These are phyloP conservation scores for Homalodisca vitripennis DNA, from an alignment of 1,140 invertebrate species.

Conservation along the genomic window DNA sequence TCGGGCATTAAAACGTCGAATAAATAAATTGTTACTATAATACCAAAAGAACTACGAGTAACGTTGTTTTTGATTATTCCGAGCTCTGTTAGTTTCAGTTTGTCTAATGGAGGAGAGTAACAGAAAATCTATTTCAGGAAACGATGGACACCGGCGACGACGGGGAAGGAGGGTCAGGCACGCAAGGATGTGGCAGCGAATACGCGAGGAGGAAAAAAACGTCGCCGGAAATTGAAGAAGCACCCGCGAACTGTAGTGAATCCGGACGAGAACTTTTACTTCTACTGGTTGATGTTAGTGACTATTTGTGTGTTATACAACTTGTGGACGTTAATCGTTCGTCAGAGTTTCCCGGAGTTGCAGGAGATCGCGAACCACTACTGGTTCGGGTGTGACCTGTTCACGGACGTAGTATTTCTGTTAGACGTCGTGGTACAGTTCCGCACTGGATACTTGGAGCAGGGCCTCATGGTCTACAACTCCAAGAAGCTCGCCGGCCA, in stretches of 20 bases:
- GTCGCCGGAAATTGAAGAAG: slow-evolving; percentile 60
- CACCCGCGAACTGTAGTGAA: slow-evolving; percentile 86
- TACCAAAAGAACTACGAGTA: too few species aligned
- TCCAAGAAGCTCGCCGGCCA: slow-evolving; percentile 85
- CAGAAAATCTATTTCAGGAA: slow-evolving; percentile 55
- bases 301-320: slow-evolving; percentile 92
- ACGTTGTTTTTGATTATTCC: too few species aligned
- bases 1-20: too few species aligned
- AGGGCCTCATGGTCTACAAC: slow-evolving; percentile 74
- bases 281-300: slow-evolving; percentile 90
- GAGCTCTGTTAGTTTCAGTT: too few species aligned
- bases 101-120: too few species aligned
- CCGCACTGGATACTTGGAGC: slow-evolving; percentile 92
- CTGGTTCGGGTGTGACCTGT: slow-evolving; percentile 79
- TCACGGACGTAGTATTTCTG: slow-evolving; percentile 85
- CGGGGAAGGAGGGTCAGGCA: slow-evolving; percentile 40
- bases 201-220: slow-evolving; percentile 53
- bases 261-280: slow-evolving; percentile 94
- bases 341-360: slow-evolving; percentile 91
- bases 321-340: slow-evolving; percentile 91
- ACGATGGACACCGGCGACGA: slow-evolving; percentile 59
- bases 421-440: slow-evolving; percentile 88
- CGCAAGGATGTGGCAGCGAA: slow-evolving; percentile 58
- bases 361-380: slow-evolving; percentile 66
- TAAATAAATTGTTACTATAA: too few species aligned